Base-by-base conservation (phyloP, 2,113 vertebrate species). In the Mandrillus leucophaeus region DNA sequence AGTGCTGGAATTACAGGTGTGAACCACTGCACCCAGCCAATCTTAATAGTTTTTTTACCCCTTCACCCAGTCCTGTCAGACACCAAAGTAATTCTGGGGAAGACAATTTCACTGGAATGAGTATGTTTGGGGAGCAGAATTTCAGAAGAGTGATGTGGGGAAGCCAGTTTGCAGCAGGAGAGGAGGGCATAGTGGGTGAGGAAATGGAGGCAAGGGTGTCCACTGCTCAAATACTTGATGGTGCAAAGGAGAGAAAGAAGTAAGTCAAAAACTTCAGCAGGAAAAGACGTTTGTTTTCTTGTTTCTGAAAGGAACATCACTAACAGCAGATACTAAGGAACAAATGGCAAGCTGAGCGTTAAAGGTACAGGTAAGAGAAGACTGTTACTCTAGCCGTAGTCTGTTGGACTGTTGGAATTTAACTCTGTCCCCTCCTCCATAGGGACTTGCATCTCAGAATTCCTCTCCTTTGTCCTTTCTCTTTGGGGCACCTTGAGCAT, bases 161-260 rank as follows among this genome's bases (percentile, higher is more conserved):
- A 73, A 81, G 48, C 30, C 57, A 73, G 73, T 83, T 32, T 70
- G 16, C 72, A 75, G 16, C 52, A 72, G 23, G 12, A 82, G 4
- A 55, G 75, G 16, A 72, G 5, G 52, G 13, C 50, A 35, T 72
- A 5, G 43, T 18, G 16, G 7, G 22, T 38, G 20, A 73, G 50
- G 50, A 48, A 79, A 30, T 61, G 27, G 61, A 90, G 75, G 48
- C n/a, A 59, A 38, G 43, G 40, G 5, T 85, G 7, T 57, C 45
- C 50, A 57, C 43, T 18, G n/a, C 17, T 87, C 80, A 78, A 45
- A 90, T 40, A 48, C 23, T 90, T 95, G 52, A 25, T 40, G 16
- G 59, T 79, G 8, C 84, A 72, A 89, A 80, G 32, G 43, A 92
- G 35, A 16, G 12, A 92, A 82, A 92, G 82, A 95, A 96, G 59